Base-by-base conservation (phyloP, 2,888 invertebrate species). In the Spilarctia lutea region DNA sequence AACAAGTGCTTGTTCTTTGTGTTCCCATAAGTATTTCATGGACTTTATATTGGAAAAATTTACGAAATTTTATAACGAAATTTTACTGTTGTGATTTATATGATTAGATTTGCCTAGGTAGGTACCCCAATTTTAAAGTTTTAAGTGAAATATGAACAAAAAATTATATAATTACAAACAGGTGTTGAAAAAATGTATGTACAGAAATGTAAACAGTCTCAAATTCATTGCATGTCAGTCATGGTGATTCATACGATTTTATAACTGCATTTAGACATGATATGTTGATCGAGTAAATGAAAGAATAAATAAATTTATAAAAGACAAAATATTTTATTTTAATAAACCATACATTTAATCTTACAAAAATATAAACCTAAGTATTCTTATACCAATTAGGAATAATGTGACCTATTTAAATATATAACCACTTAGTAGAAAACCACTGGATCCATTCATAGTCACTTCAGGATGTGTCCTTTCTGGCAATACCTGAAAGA, bases 391-490 rank as follows among this genome's bases (percentile, higher is more conserved):
- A 45, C 45, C 30, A 18, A 48, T 20, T 27, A 42, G 27, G n/a
- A 27, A 42, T 67, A 42, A 42, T 18, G 16, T 52, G 33, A 60
- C 60, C 89, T 87, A 96, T 88, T 91, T 96, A 86, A 94, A 92
- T 89, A 91, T 94, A 90, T 96, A 97, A 76, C 98, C 99, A 80
- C 97, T 97, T 81, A 99, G 94, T 78, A 99, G 93, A 93, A 97
- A 99, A 1, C 99, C 99, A 88, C 99, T 98, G 76, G 97, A 97
- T 68, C 97, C 97, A 89, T 97, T 98, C 98, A 99, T 99, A 85
- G 97, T 97, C 56, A 99, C 98, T 90, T 98, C 97, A 2, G 99
- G 99, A 96, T 99, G 99, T 30, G 99, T 99, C 91, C 99, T 96
- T 81, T 98, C 97, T 3, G 98, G 97, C 79, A 99, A 93, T 48